Evolutionary conservation across 2,888 invertebrate genomes (phyloP).

Genomic region (Papilio protenor): DNA sequence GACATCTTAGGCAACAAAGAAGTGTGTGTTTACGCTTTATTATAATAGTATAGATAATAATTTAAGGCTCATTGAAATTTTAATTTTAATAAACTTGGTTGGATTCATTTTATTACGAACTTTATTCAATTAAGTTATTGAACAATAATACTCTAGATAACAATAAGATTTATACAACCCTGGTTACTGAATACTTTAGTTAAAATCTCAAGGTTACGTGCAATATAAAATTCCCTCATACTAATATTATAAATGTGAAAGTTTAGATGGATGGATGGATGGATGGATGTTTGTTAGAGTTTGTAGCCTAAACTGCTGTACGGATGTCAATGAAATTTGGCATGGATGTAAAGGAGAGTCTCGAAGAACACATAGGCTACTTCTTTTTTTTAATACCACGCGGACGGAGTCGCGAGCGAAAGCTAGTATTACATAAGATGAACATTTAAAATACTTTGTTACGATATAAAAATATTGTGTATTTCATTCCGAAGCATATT

Average conservation of each 20-base stretch:
- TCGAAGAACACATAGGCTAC: too few species aligned
- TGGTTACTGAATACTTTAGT: slow-evolving; percentile 3
- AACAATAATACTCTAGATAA: neutral
- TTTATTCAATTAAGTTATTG: neutral
- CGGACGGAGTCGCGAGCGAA: too few species aligned
- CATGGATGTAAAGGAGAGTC: too few species aligned
- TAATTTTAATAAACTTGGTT: neutral
- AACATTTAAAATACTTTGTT: neutral
- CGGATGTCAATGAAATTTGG: neutral
- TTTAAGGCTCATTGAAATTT: too few species aligned
- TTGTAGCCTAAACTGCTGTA: neutral
- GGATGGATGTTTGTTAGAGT: too few species aligned
- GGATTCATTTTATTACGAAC: neutral
- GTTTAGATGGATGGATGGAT: too few species aligned
- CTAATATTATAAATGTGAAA: too few species aligned
- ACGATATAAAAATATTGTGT: neutral
- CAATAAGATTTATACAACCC: slow-evolving; percentile 5
- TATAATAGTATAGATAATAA: too few species aligned
- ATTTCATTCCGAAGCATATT: slow-evolving; percentile 6
- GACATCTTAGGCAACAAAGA: too few species aligned
- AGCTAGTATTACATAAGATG: neutral
- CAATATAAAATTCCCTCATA: neutral
- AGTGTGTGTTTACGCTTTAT: too few species aligned
- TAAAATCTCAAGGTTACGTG: neutral
- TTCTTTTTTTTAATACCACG: too few species aligned